phyloP scores from a whole-genome alignment of 2,797 vertebrate species.

The Vespertilio murinus region DNA sequence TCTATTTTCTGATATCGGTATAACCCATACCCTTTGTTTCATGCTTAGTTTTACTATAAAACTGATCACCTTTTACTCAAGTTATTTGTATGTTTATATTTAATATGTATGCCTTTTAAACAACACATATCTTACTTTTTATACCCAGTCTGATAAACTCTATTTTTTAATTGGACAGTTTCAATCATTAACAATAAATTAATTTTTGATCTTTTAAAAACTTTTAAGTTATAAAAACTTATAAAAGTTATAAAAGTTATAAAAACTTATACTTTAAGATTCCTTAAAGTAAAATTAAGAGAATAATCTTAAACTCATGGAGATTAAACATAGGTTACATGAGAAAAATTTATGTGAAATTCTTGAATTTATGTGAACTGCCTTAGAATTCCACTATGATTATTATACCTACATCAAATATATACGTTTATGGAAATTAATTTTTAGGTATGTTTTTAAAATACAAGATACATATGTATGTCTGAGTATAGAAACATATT shows the following conservation, averaged over 20 bases:
- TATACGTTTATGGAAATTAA: background rate
- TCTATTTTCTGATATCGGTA: background rate
- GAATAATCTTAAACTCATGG: background rate
- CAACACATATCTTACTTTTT: background rate
- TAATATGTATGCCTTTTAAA: background rate
- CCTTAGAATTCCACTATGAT: background rate
- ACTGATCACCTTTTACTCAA: background rate
- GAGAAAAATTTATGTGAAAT: background rate
- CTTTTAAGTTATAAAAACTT: background rate
- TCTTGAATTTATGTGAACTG: background rate
- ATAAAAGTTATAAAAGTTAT: no score
- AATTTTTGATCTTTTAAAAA: background rate
- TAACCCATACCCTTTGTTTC: background rate
- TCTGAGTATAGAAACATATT: background rate
- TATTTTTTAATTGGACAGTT: background rate
- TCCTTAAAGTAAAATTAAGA: background rate
- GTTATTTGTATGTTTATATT: background rate
- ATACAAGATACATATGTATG: background rate
- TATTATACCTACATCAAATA: background rate
- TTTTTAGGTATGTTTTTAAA: background rate
- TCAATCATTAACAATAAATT: background rate
- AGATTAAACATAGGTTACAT: background rate
- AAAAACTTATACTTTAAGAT: no score
- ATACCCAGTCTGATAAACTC: background rate
- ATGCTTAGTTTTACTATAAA: background rate